phyloP scores from a whole-genome alignment of 2,888 invertebrate genomes.

The Malthinus flaveolus region DNA sequence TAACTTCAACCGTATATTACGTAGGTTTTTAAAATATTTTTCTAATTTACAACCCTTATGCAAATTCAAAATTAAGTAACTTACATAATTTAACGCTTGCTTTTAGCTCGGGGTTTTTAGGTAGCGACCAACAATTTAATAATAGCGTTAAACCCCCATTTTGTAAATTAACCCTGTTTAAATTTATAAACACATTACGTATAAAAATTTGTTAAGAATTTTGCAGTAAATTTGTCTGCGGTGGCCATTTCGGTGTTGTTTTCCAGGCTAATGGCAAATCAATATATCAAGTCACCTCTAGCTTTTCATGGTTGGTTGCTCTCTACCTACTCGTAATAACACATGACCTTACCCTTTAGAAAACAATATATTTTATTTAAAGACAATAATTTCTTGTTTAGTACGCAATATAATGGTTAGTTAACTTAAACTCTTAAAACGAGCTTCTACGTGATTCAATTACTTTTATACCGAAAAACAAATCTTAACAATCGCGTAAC shows the following conservation, averaged over 20 bases:
- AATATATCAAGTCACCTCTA: slow-evolving; percentile 43
- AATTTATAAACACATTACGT: slow-evolving; percentile 14
- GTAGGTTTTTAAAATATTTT: no score
- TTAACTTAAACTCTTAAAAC: not conserved
- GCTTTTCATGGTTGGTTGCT: slow-evolving; percentile 41
- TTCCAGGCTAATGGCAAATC: slow-evolving; percentile 44
- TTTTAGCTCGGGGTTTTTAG: no score
- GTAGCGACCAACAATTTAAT: slow-evolving; percentile 2
- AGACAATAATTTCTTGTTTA: slow-evolving; percentile 17
- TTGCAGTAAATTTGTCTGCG: slow-evolving; percentile 33
- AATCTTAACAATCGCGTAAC: no score
- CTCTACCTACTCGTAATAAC: slow-evolving; percentile 30
- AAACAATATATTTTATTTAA: slow-evolving; percentile 28
- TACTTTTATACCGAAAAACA: no score
- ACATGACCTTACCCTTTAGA: slow-evolving; percentile 24
- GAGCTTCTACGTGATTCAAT: not conserved
- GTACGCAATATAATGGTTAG: not conserved
- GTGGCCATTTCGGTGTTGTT: slow-evolving; percentile 38
- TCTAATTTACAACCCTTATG: no score
- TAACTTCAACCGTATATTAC: no score
- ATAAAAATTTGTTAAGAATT: slow-evolving; percentile 27
- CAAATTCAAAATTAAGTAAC: no score
- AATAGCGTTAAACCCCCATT: not conserved
- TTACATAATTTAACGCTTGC: no score
- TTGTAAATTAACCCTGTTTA: slow-evolving; percentile 2